A percentile compares a stretch with the other conserved stretches of the same genome.
phyloP scores from a whole-genome alignment of 2,888 invertebrate species.

The Cyclophora albipunctata region DNA sequence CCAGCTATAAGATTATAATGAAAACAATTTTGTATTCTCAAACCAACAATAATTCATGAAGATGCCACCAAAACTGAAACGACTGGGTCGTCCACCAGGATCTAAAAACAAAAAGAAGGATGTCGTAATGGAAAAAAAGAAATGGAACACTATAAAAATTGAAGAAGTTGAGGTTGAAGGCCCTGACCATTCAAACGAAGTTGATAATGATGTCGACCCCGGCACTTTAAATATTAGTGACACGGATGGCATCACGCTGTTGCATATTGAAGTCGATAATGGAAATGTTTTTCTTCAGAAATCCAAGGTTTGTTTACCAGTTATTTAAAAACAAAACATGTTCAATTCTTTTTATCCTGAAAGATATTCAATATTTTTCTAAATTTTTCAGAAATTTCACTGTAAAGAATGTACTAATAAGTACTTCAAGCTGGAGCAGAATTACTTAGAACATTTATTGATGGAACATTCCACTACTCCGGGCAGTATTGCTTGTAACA shows the following conservation, averaged over 20 bases:
- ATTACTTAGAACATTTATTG: constrained; percentile 78
- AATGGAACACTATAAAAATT: constrained; percentile 10
- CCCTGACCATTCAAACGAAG: constrained; percentile 10
- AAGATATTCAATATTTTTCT: not conserved
- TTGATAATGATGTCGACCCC: constrained; percentile 4
- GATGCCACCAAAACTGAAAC: constrained; percentile 56
- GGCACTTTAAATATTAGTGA: no score
- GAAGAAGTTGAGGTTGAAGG: constrained; percentile 8
- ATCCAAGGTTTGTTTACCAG: no score
- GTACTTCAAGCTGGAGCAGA: constrained; percentile 81
- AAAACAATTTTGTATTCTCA: constrained; percentile 17
- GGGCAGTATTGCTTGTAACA: constrained; percentile 77
- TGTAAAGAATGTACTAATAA: constrained; percentile 79
- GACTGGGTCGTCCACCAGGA: constrained; percentile 35
- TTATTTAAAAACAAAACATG: no score
- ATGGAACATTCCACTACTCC: constrained; percentile 80
- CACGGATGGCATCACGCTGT: no score
- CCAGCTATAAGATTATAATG: constrained; percentile 22
- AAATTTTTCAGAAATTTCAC: constrained; percentile 22
- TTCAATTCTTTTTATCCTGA: no score
- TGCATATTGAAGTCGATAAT: no score
- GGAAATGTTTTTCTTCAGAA: no score
- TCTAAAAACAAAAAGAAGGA: constrained; percentile 31
- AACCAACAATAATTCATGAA: constrained; percentile 2
- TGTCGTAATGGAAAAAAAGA: constrained; percentile 8